Base-by-base conservation (phyloP, 2,113 vertebrate genomes). In the Lycaon pictus region DNA sequence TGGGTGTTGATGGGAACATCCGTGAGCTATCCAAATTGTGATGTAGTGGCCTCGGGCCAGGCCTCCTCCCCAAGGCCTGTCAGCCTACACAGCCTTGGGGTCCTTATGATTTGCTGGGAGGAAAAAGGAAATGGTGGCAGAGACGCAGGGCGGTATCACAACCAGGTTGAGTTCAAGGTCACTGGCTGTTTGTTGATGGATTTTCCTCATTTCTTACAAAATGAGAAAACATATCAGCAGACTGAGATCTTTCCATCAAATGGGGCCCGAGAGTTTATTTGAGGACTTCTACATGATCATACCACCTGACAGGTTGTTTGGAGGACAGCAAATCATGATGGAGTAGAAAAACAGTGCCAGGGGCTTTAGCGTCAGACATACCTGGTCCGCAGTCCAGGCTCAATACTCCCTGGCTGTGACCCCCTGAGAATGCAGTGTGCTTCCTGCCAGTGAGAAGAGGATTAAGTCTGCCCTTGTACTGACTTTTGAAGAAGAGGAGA, bases 131-230 rank as follows among this genome's bases (percentile, higher is more conserved):
- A 94, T 37, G 29, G 32, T 37, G 67, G 20, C 84, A 60, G 79
- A 92, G 80, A 94, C 79, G 48, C 65, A 91, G 86, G 19, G 53
- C 17, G 20, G 77, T 82, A 62, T 53, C 55, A n/a, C 13, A 93
- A 53, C 53, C 17, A 81, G 62, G 80, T 37, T 83, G 85, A 95
- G 84, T 95, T 96, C 95, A 90, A 93, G 88, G 93, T 94, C 93
- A 53, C 32, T 76, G 81, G 80, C 48, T 96, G 13, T 88, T 89
- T 7, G 13, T 43, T 35, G 62, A 76, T 90, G 27, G 12, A 65
- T 88, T 96, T 69, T 76, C 43, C 12, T 89, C 80, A 58, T 90
- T 96, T 97, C 94, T 80, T 96, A 95, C 94, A 96, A 88, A 96
- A 97, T 51, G 80, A 97, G 95, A 81, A 94, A 83, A 37, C 29